Percentiles rank a stretch among this genome's conserved stretches.
phyloP scores from a whole-genome alignment of 2,113 vertebrate genomes.

The Symphodus melops region DNA sequence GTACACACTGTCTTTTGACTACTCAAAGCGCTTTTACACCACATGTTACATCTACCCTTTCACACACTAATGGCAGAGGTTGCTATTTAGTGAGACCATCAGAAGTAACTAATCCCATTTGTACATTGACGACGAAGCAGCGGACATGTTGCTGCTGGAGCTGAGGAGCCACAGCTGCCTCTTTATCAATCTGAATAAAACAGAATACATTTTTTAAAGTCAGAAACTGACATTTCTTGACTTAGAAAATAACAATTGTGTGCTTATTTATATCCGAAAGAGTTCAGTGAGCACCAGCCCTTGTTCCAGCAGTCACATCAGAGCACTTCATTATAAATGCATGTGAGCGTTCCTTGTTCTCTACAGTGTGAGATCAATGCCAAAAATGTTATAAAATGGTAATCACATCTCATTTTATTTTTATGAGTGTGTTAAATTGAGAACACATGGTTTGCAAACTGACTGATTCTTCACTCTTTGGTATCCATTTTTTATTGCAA shows the following conservation, averaged over 20 bases:
- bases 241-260: neutral
- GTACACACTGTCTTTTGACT: too few species aligned
- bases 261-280: constrained; percentile 9
- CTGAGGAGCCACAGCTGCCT: too few species aligned
- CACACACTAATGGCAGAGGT: too few species aligned
- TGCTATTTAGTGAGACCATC: too few species aligned
- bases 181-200: too few species aligned
- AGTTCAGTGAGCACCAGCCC: constrained; percentile 27
- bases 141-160: too few species aligned
- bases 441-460: constrained; percentile 40
- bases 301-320: constrained; percentile 46
- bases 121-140: too few species aligned
- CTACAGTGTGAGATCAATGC: constrained; percentile 61
- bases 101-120: too few species aligned
- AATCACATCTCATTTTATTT: constrained; percentile 70
- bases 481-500: constrained; percentile 4
- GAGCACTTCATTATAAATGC: constrained; percentile 58
- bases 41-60: too few species aligned
- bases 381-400: constrained; percentile 72
- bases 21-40: too few species aligned
- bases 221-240: too few species aligned
- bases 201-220: too few species aligned
- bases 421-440: constrained; percentile 68
- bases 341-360: constrained; percentile 53
- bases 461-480: constrained; percentile 12